These are phyloP conservation scores for Triplophysa rosa DNA, from an alignment of 2,113 vertebrate species.

Conservation along the genomic window DNA sequence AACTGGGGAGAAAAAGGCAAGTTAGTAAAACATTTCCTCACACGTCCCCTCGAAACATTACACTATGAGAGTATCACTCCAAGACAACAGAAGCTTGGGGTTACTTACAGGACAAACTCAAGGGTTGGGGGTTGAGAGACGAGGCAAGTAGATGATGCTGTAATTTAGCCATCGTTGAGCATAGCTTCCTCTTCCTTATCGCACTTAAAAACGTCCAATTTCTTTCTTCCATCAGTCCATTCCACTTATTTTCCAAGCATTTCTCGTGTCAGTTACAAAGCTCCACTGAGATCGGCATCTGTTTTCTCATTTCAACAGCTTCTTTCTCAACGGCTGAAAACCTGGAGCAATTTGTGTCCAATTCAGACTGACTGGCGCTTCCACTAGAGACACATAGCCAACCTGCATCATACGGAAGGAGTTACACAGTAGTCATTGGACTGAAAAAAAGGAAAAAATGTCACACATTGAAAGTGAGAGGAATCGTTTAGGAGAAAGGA, in stretches of 20 bases:
- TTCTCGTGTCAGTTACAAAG: background rate
- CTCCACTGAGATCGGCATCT: background rate
- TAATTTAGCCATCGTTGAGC: constrained; percentile 36
- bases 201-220: constrained; percentile 25
- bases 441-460: constrained; percentile 58
- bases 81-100: constrained; percentile 57
- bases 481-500: constrained; percentile 21
- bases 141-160: constrained; percentile 26
- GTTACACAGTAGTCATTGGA: constrained; percentile 86
- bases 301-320: constrained; percentile 34
- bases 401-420: constrained; percentile 93
- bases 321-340: constrained; percentile 11
- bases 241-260: constrained; percentile 11
- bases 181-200: background rate
- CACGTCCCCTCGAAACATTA: constrained; percentile 27
- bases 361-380: constrained; percentile 44
- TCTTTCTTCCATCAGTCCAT: constrained; percentile 24
- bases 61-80: constrained; percentile 49
- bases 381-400: constrained; percentile 88
- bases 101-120: constrained; percentile 52
- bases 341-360: constrained; percentile 45
- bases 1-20: constrained; percentile 28
- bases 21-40: constrained; percentile 44
- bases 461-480: constrained; percentile 48
- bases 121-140: constrained; percentile 32